These are phyloP conservation scores for Melanargia galathea DNA, from an alignment of 2,888 invertebrate genomes.

Conservation along the genomic window DNA sequence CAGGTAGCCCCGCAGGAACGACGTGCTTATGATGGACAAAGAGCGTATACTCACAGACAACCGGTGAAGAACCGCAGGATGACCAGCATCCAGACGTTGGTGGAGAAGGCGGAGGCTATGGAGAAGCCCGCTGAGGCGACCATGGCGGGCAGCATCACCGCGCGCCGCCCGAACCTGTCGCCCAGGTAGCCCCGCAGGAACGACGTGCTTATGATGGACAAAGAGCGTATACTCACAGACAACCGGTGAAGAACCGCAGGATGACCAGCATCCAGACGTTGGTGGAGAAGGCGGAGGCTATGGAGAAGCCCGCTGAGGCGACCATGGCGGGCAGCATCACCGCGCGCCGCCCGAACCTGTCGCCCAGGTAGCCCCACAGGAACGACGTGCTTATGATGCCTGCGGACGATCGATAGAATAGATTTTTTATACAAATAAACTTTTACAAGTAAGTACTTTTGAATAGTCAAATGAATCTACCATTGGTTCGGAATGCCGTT, in stretches of 20 bases:
- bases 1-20: too few relatives aligned
- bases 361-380: slow-evolving; percentile 90
- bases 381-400: slow-evolving; percentile 88
- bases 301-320: slow-evolving; percentile 78
- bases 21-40: not conserved
- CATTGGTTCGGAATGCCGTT: too few relatives aligned
- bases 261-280: slow-evolving; percentile 82
- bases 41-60: slow-evolving; percentile 74
- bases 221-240: slow-evolving; percentile 68
- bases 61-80: slow-evolving; percentile 85
- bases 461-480: too few relatives aligned
- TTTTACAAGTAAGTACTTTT: too few relatives aligned
- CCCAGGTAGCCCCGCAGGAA: slow-evolving; percentile 91
- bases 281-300: slow-evolving; percentile 83
- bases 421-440: too few relatives aligned
- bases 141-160: slow-evolving; percentile 79
- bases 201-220: slow-evolving; percentile 84
- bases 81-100: slow-evolving; percentile 82
- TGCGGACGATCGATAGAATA: slow-evolving; percentile 44
- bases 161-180: slow-evolving; percentile 86
- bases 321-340: slow-evolving; percentile 79
- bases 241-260: slow-evolving; percentile 86
- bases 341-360: slow-evolving; percentile 85
- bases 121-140: slow-evolving; percentile 79
- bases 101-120: slow-evolving; percentile 82